A percentile compares a stretch with the other conserved stretches of the same genome.
Conservation (phyloP, 2,113 vertebrate species). For the Hemicordylus capensis region DNA sequence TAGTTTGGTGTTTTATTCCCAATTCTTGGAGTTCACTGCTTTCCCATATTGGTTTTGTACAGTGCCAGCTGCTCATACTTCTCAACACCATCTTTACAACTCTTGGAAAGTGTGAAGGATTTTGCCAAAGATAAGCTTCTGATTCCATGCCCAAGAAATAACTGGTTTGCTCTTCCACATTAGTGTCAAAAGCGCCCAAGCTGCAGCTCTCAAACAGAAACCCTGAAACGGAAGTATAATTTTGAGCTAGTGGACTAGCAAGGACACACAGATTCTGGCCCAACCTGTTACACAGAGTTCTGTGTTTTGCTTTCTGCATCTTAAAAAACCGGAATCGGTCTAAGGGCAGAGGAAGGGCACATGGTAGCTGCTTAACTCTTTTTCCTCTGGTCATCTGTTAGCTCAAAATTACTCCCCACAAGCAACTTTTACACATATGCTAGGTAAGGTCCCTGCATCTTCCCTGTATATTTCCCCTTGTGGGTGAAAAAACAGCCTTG, state of each 20-base stretch:
- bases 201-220: slow-evolving; percentile 23
- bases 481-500: too few species aligned
- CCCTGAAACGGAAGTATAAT: slow-evolving; percentile 4
- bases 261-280: not conserved
- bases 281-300: not conserved
- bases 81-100: not conserved
- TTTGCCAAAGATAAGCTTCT: slow-evolving; percentile 9
- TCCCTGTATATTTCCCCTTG: too few species aligned
- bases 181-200: slow-evolving; percentile 12
- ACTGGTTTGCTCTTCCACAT: slow-evolving; percentile 18
- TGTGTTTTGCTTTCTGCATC: not conserved
- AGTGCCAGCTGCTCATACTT: not conserved
- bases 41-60: not conserved
- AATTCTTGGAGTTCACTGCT: not conserved
- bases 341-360: not conserved
- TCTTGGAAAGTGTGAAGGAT: slow-evolving; percentile 4
- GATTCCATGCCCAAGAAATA: slow-evolving; percentile 23
- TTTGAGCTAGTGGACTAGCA: not conserved
- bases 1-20: not conserved
- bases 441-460: too few species aligned
- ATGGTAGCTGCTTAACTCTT: not conserved
- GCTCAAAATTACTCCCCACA: not conserved
- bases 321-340: not conserved
- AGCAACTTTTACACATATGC: not conserved
- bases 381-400: not conserved